A percentile compares a stretch with the other conserved stretches of the same genome.
These are phyloP conservation scores for Rapana venosa DNA, from an alignment of 2,888 invertebrate species.

Conservation along the genomic window DNA sequence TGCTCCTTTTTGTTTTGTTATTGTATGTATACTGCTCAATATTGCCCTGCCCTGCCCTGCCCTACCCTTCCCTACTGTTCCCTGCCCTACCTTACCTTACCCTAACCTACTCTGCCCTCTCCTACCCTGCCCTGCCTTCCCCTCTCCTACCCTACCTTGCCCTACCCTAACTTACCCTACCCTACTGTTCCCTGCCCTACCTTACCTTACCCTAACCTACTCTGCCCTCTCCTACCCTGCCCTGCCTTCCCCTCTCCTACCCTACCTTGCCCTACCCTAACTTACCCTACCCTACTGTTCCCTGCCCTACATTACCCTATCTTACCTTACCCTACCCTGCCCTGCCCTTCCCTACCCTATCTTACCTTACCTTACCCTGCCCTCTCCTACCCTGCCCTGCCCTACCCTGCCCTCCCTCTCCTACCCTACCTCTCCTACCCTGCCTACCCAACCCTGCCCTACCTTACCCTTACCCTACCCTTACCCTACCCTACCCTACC, in stretches of 20 bases:
- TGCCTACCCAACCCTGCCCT: not conserved
- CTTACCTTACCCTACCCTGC: not conserved
- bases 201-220: not conserved
- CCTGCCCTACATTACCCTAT: no score
- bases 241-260: not conserved
- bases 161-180: not conserved
- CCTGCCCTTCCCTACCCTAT: not conserved
- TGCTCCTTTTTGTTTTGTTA: not conserved
- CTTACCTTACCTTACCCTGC: not conserved
- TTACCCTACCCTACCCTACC: not conserved
- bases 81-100: not conserved
- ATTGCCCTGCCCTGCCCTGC: not conserved
- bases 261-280: not conserved
- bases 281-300: not conserved
- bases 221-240: not conserved
- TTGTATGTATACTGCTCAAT: not conserved
- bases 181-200: not conserved
- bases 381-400: not conserved
- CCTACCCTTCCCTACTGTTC: not conserved
- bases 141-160: not conserved
- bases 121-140: not conserved
- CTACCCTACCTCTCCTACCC: not conserved
- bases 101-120: not conserved
- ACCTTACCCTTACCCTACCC: no score
- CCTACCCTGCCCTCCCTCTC: not conserved